phyloP scores from a whole-genome alignment of 2,797 vertebrate species.

The Paratrypauchen microcephalus region DNA sequence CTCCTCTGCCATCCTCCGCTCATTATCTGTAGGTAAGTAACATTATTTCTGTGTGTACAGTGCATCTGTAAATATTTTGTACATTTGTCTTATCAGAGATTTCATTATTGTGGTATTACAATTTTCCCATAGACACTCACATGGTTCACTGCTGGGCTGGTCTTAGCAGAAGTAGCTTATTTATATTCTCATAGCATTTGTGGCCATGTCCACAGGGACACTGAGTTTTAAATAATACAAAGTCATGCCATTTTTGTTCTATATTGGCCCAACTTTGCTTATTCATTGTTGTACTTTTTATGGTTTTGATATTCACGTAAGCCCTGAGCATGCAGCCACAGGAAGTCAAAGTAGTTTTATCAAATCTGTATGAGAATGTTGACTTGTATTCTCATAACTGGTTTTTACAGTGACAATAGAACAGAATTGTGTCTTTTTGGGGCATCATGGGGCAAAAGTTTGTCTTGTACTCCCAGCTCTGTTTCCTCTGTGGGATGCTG shows the following conservation, averaged over 20 bases:
- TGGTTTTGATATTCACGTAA: constrained; percentile 25
- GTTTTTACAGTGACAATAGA: constrained; percentile 40
- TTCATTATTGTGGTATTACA: constrained; percentile 12
- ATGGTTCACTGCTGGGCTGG: constrained; percentile 30
- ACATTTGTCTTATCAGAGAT: constrained; percentile 1
- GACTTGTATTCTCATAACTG: constrained; percentile 27
- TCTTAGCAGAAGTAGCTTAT: constrained; percentile 36
- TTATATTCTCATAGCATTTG: constrained; percentile 34
- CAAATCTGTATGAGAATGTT: constrained; percentile 24
- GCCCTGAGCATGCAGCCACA: constrained; percentile 33
- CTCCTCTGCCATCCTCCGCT: constrained; percentile 24
- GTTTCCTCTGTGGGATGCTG: neutral
- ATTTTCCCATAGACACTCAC: constrained; percentile 29
- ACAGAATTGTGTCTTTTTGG: constrained; percentile 19
- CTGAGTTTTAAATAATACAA: constrained; percentile 45
- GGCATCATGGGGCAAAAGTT: constrained; percentile 19
- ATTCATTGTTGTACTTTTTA: neutral
- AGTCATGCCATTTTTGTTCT: constrained; percentile 40
- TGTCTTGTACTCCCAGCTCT: neutral
- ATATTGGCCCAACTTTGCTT: neutral
- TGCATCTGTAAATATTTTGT: constrained; percentile 35
- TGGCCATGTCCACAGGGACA: constrained; percentile 64
- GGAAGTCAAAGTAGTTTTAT: constrained; percentile 20
- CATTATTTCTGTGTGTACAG: neutral
- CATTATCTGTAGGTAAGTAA: constrained; percentile 59